Evolutionary conservation across 1,140 invertebrate genomes (phyloP).

Genomic region (Panulirus ornatus): DNA sequence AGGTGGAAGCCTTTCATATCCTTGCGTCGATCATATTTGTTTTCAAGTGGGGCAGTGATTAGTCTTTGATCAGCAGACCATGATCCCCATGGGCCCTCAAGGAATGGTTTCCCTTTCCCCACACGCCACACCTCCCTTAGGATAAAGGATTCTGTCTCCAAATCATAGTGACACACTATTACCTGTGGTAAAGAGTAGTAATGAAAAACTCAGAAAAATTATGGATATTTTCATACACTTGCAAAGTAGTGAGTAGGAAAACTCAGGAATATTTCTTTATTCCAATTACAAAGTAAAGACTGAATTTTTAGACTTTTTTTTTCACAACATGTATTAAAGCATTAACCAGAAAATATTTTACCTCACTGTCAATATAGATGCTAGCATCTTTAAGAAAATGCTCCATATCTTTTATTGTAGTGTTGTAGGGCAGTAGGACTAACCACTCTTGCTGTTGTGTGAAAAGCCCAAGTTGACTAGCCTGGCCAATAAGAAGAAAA

Average conservation of each 20-base stretch:
- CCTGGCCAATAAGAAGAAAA: background rate
- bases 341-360: background rate
- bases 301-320: too few relatives aligned
- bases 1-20: constrained; percentile 46
- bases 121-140: constrained; percentile 44
- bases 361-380: constrained; percentile 52
- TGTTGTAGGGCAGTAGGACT: constrained; percentile 26
- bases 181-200: background rate
- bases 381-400: background rate
- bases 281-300: too few relatives aligned
- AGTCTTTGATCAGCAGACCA: constrained; percentile 23
- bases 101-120: constrained; percentile 21
- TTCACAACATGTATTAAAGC: too few relatives aligned
- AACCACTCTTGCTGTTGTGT: constrained; percentile 56
- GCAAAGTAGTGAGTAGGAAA: too few relatives aligned
- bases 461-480: constrained; percentile 7
- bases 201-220: background rate
- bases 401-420: background rate
- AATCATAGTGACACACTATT: background rate
- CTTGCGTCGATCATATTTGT: constrained; percentile 56
- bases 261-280: too few relatives aligned
- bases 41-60: background rate
- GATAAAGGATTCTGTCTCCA: background rate
- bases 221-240: background rate
- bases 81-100: background rate